phyloP scores from a whole-genome alignment of 2,113 vertebrate genomes.

The Lepidothrix coronata region DNA sequence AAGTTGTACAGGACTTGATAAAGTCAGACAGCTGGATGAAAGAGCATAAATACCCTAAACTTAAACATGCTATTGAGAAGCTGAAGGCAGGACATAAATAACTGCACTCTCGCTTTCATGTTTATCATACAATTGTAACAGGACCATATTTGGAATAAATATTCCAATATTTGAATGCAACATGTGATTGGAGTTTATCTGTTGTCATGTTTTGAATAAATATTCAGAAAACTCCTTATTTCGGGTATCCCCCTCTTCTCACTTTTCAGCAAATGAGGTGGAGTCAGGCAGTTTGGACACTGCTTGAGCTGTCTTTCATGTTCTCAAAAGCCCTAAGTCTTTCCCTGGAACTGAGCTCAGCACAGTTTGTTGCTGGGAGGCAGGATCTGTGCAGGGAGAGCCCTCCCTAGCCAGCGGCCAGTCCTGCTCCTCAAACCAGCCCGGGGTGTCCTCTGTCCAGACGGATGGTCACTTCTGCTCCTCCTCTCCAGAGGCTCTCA shows the following conservation, averaged over 20 bases:
- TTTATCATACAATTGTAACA: slow-evolving; percentile 70
- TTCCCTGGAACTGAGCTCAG: neutral
- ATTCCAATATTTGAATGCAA: slow-evolving; percentile 69
- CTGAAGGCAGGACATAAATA: slow-evolving; percentile 73
- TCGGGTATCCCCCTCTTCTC: slow-evolving; percentile 42
- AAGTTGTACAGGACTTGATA: slow-evolving; percentile 56
- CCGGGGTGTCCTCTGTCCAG: fast-evolving
- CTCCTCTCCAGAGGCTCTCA: neutral
- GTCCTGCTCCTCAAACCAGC: neutral
- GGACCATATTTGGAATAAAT: slow-evolving; percentile 75
- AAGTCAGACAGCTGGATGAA: slow-evolving; percentile 67
- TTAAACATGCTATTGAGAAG: slow-evolving; percentile 67
- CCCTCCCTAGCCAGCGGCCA: neutral
- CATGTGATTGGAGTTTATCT: slow-evolving; percentile 65
- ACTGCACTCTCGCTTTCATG: slow-evolving; percentile 63
- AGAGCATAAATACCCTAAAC: slow-evolving; percentile 63
- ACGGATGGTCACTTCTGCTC: neutral
- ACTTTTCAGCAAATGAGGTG: slow-evolving; percentile 48
- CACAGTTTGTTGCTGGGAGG: neutral
- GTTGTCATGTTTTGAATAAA: slow-evolving; percentile 65
- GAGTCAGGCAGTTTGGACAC: neutral
- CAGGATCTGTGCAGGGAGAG: fast-evolving
- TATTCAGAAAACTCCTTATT: slow-evolving; percentile 44
- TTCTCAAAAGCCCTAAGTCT: slow-evolving; percentile 9
- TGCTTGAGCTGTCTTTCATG: neutral